Evolutionary conservation across 2,797 vertebrate genomes (phyloP), one percentile per base, ranked within the genome.

Genomic region (Lates japonicus): DNA sequence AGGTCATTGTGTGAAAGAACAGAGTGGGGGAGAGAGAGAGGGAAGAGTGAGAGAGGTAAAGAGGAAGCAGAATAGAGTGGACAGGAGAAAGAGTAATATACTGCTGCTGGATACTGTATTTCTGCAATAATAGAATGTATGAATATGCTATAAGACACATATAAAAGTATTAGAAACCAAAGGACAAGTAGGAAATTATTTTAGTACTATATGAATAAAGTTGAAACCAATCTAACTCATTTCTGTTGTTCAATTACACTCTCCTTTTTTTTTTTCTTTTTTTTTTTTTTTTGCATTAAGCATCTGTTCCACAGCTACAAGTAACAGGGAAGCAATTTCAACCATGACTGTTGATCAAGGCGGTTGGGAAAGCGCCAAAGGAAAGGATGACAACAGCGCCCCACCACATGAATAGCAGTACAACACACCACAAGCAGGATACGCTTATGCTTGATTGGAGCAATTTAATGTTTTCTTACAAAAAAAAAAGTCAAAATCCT

Each of bases 401-500:
- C 91, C 88, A 93, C 90, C 89, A 91, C 92, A 94, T 93, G 93
- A 96, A 90, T 95, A 90, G 90, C 95, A 93, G 94, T 94, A 96
- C 95, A 96, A 96, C 96, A 95, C 89, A 95, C 93, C 94, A 96
- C 88, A 94, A 96, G 93, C 96, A 95, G 93, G 94, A 97, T 96
- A 95, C 93, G 94, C 96, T 94, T 96, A 94, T 96, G 96, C 96
- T 96, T 97, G 97, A 97, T 97, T 96, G 95, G 95, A 96, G 95
- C 96, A 97, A 97, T 98, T 98, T 97, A 96, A 97, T 97, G 96
- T 96, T 98, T 97, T 97, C 94, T 95, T 95, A 90, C 90, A 92
- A 94, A 93, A 93, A 92, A 85, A 90, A 87, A 73, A 90, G 93
- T 88, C 59, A 76, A 95, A 94, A 95, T 98, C 97, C 97, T 97